Conservation (phyloP, 2,113 vertebrate genomes). For the Callocephalon fimbriatum region DNA sequence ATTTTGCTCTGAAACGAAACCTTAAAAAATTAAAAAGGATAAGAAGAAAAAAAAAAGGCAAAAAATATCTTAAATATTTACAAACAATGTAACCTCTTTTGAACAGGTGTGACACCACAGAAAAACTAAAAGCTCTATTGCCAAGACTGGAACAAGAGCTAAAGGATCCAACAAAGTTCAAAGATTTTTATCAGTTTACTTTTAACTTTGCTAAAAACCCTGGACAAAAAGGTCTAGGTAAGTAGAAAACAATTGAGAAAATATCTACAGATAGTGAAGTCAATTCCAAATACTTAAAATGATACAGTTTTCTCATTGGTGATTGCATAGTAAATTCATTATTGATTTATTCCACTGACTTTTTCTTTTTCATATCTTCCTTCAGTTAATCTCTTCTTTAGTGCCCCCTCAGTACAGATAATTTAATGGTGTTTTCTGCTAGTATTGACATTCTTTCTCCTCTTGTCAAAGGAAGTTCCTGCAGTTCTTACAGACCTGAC, state of each 20-base stretch:
- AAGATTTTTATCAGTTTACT: constrained; percentile 97
- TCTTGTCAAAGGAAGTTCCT: not conserved
- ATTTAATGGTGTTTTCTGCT: not conserved
- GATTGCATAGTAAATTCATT: not conserved
- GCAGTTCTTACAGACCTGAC: not conserved
- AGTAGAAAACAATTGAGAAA: constrained; percentile 23
- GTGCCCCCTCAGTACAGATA: not conserved
- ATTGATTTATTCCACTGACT: not conserved
- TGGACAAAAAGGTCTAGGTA: constrained; percentile 95
- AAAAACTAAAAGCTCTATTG: constrained; percentile 89
- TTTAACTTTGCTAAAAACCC: constrained; percentile 97
- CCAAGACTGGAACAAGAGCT: constrained; percentile 93
- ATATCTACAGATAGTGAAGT: not conserved
- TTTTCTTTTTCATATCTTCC: not conserved
- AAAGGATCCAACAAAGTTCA: constrained; percentile 91
- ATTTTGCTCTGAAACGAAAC: not conserved
- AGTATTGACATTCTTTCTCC: not conserved
- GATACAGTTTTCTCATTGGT: not conserved
- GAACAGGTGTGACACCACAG: constrained; percentile 90
- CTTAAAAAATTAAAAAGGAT: not conserved
- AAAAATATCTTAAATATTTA: not conserved
- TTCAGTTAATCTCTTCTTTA: not conserved
- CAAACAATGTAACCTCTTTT: constrained; percentile 25
- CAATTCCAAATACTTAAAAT: not conserved
- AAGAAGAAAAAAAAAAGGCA: not conserved